Evolutionary conservation across 2,113 vertebrate genomes (phyloP), one percentile per base, ranked within the genome.

Genomic region (Alligator sinensis): DNA sequence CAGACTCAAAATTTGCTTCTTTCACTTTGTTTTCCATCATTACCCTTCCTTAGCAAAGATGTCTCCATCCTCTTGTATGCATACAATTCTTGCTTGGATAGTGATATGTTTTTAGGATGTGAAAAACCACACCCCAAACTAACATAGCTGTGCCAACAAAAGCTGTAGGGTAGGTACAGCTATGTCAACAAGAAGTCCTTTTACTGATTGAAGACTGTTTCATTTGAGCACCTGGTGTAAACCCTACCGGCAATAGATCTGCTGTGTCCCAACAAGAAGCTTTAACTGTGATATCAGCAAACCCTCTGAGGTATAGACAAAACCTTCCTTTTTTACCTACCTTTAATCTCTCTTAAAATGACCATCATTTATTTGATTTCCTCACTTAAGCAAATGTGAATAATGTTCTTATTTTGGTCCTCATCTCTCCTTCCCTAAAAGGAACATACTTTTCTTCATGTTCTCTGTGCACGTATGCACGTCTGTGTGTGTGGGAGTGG

Each of bases 331-430:
- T 61, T 76, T 59, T 21, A 28, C 66, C 77, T 90, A 66, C 64
- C 93, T 47, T 47, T 92, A 78, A 47, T 86, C 47, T 64, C 80
- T 59, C 88, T 86, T 81, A 86, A 86, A 89, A 93, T 82, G 80
- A 92, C 94, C 63, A 80, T 77, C 86, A 93, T 57, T 14, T 84
- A 77, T 92, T 92, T 80, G 79, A 92, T 93, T 95, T 96, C 64
- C 57, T 34, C 0, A 2, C 82, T 81, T 47, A 47, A 47, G 47
- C 9, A 47, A 47, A 7, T 47, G 47, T 47, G 77, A 75, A 91
- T 89, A 88, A 70, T 1, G 58, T 91, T 88, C 60, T 27, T 1
- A 0, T 91, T 90, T 95, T 0, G 63, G 94, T 21, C 68, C 30
- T 72, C 30, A 72, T 38, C 90, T 93, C 89, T 95, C 25, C 57